Evolutionary conservation across 2,888 invertebrate genomes (phyloP), one percentile per base, ranked within the genome.

Genomic region (Pachydiplax longipennis): DNA sequence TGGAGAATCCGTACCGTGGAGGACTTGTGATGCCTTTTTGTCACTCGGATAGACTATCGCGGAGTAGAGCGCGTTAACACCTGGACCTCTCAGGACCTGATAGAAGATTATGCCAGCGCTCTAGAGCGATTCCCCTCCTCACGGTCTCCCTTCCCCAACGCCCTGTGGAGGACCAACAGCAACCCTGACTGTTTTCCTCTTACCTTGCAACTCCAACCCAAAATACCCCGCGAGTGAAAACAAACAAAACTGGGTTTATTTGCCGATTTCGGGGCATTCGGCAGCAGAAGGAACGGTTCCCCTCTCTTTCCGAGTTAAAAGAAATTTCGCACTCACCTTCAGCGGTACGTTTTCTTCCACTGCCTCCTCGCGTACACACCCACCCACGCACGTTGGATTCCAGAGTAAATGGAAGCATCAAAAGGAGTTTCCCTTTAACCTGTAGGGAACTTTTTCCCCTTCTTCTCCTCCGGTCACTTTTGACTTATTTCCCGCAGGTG

Each of bases 321-420:
- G 58, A 58, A 58, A 53, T 83, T 31, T 31, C 18, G 31, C 83
- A 31, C 83, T 35, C 58, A 25, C 31, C 31, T 22, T n/a, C 53
- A 22, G 25, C 31, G 31, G 73, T 18, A 73, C 73, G 5, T 65
- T 25, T 65, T 65, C 73, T 31, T 31, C 25, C 35, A 8, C 31
- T 15, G 18, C 58, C 58, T 31, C 18, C 83, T 53, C 3, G 18
- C 25, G 48, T 8, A 81, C 81, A 31, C 82, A 82, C 65, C 13
- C 87, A 1, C 87, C 87, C 65, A 40, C 61, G 83, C 18, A 31
- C 87, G 15, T 35, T 83, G 35, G 83, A 61, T 65, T 65, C 87
- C 87, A 22, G 31, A 87, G 87, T 65, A 87, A 87, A 87, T 87
- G 87, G 87, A 87, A 61, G 58, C 87, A 65, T 87, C 1, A 87